Conservation (phyloP, 2,888 invertebrate genomes). For the Volucella inanis region DNA sequence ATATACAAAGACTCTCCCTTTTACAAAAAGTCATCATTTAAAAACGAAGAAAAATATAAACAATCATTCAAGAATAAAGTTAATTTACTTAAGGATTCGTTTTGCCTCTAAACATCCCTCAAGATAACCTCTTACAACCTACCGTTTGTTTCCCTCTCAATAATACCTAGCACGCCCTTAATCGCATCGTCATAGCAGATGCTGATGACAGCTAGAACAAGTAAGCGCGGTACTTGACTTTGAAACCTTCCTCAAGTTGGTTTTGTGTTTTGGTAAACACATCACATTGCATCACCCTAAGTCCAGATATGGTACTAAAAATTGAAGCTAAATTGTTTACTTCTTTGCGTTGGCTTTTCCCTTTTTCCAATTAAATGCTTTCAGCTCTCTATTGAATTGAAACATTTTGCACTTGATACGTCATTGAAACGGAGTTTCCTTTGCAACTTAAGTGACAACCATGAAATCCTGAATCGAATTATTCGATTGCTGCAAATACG, state of each 20-base stretch:
- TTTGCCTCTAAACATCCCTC: slow-evolving; percentile 19
- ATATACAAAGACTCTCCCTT: too few relatives aligned
- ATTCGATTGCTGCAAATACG: not conserved
- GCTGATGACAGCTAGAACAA: slow-evolving; percentile 63
- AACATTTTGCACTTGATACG: slow-evolving; percentile 38
- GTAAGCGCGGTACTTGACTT: slow-evolving; percentile 59
- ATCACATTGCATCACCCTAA: not conserved
- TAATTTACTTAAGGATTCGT: not conserved
- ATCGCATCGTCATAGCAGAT: slow-evolving; percentile 55
- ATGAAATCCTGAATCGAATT: slow-evolving; percentile 18
- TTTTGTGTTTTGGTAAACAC: slow-evolving; percentile 14
- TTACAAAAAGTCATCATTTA: not conserved
- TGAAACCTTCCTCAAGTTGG: slow-evolving; percentile 25
- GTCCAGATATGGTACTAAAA: slow-evolving; percentile 40
- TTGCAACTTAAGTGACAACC: slow-evolving; percentile 8
- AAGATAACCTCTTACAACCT: not conserved
- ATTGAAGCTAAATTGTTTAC: slow-evolving; percentile 60
- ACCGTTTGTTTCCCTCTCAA: not conserved
- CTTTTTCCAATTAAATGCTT: not conserved
- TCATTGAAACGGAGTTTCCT: slow-evolving; percentile 3
- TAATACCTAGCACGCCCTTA: slow-evolving; percentile 4
- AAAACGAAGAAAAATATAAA: not conserved
- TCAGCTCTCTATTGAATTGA: slow-evolving; percentile 20
- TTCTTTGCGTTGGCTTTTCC: slow-evolving; percentile 9
- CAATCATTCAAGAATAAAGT: slow-evolving; percentile 15